Percentiles rank a stretch among this genome's conserved stretches.
phyloP scores from a whole-genome alignment of 2,113 vertebrate species.

The Microtus pennsylvanicus region DNA sequence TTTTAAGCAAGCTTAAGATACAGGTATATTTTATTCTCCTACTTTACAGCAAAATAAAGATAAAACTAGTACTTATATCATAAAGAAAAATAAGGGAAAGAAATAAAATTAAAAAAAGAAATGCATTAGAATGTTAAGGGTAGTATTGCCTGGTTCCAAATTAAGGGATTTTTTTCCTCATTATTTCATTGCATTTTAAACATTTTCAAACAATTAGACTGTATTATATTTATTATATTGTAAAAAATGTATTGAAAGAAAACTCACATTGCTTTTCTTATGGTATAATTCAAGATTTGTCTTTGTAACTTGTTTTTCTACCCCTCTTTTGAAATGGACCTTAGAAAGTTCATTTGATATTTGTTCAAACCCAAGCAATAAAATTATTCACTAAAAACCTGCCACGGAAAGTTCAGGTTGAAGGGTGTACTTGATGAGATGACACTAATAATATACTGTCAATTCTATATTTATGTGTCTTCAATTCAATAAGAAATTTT shows the following conservation, averaged over 20 bases:
- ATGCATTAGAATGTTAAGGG: not conserved
- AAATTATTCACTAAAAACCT: conserved; percentile 62
- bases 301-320: conserved; percentile 11
- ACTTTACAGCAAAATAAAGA: conserved; percentile 1
- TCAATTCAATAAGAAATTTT: conserved; percentile 67
- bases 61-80: not conserved
- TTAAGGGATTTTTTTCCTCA: not conserved
- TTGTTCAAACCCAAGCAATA: not conserved
- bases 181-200: conserved; percentile 40
- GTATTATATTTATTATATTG: not conserved
- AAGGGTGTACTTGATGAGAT: conserved; percentile 62
- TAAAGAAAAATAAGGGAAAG: not conserved
- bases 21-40: not conserved
- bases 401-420: conserved; percentile 60
- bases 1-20: not conserved
- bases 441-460: conserved; percentile 69
- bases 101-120: not conserved
- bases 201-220: not conserved
- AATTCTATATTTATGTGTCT: conserved; percentile 63
- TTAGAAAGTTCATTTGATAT: conserved; percentile 47
- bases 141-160: conserved; percentile 6
- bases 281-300: not conserved
- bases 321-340: conserved; percentile 23
- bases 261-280: not conserved
- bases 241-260: not conserved